Conservation (phyloP, 2,888 invertebrate species). For the Diaperis boleti region DNA sequence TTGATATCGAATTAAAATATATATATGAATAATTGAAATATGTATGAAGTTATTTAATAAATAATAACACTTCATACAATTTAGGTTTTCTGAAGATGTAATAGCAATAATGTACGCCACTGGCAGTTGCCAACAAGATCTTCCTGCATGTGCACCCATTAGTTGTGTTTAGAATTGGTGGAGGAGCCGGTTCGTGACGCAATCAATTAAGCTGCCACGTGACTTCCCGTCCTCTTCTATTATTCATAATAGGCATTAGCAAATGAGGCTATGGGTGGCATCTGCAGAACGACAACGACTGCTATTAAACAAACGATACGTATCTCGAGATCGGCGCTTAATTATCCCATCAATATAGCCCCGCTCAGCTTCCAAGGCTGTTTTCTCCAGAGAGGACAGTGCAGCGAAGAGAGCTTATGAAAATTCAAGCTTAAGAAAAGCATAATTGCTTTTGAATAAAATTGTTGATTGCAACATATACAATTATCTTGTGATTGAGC, state of each 20-base stretch:
- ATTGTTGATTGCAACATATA: no score
- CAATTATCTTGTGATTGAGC: no score
- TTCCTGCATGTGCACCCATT: conserved; percentile 12
- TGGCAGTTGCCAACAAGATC: not conserved
- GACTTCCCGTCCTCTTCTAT: conserved; percentile 52
- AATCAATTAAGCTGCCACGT: conserved; percentile 58
- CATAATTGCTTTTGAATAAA: no score
- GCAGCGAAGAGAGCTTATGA: no score
- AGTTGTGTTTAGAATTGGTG: conserved; percentile 24
- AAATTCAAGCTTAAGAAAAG: no score
- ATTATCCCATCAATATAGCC: conserved; percentile 32
- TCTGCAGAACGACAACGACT: conserved; percentile 30
- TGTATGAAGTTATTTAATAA: no score
- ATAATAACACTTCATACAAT: no score
- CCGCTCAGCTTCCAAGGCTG: not conserved
- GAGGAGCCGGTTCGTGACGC: conserved; percentile 52
- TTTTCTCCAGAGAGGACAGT: not conserved
- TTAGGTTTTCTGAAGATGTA: no score
- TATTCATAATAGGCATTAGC: conserved; percentile 57
- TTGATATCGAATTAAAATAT: no score
- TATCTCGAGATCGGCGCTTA: conserved; percentile 32
- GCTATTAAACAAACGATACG: conserved; percentile 34
- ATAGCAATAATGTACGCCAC: not conserved
- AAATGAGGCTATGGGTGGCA: conserved; percentile 50
- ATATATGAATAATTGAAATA: no score